phyloP scores from a whole-genome alignment of 2,113 vertebrate species.

The Colius striatus region DNA sequence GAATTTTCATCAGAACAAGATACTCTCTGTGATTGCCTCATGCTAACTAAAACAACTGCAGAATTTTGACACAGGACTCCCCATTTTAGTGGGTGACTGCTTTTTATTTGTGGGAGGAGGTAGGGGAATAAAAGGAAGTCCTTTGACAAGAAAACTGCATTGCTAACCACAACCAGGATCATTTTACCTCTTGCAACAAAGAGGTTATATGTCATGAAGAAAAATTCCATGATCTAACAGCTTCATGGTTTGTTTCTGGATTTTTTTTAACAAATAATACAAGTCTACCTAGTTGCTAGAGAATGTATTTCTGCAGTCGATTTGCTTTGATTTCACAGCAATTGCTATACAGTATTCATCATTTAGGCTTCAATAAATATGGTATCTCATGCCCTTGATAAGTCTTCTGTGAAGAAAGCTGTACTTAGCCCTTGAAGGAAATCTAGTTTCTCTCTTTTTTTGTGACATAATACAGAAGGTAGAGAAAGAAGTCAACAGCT shows the following conservation, averaged over 20 bases:
- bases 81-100: neutral
- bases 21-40: neutral
- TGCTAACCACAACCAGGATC: constrained; percentile 50
- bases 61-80: neutral
- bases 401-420: neutral
- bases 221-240: constrained; percentile 27
- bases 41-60: neutral
- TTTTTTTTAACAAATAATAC: constrained; percentile 24
- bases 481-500: fast-evolving
- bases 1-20: neutral
- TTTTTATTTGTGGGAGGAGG: constrained; percentile 42
- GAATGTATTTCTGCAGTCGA: neutral
- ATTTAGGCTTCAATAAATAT: neutral
- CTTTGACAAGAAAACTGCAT: constrained; percentile 12
- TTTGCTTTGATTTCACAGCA: constrained; percentile 11
- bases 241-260: no score
- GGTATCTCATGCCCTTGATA: neutral
- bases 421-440: neutral
- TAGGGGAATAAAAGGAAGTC: constrained; percentile 49
- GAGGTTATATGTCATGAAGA: constrained; percentile 1
- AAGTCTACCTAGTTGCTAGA: neutral
- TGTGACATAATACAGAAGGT: neutral
- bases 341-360: neutral
- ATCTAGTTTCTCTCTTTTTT: neutral
- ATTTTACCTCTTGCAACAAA: constrained; percentile 45